Evolutionary conservation across 2,888 invertebrate species (phyloP).

Genomic region (Trilocha varians): DNA sequence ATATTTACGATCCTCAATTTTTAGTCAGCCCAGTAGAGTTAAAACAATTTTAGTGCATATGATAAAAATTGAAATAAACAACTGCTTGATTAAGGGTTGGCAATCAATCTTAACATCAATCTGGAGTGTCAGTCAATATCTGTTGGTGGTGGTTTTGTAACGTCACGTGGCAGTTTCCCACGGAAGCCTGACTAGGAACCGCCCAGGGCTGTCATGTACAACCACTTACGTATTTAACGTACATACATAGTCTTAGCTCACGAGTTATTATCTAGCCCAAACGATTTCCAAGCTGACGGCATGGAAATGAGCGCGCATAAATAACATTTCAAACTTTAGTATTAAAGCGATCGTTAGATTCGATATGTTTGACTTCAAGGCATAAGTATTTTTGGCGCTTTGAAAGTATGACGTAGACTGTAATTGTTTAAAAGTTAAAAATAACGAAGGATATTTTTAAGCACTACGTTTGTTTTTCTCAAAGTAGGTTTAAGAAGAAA

Average conservation of each 20-base stretch:
- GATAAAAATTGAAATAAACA: too few species aligned
- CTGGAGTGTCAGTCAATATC: slow-evolving; percentile 63
- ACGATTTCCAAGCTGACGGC: slow-evolving; percentile 58
- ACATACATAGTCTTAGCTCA: slow-evolving; percentile 63
- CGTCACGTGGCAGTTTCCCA: slow-evolving; percentile 68
- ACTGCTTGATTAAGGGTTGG: too few species aligned
- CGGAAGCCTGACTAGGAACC: slow-evolving; percentile 61
- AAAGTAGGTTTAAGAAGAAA: too few species aligned
- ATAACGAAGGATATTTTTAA: too few species aligned
- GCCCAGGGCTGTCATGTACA: slow-evolving; percentile 68
- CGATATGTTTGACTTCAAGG: slow-evolving; percentile 22
- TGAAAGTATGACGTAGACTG: too few species aligned
- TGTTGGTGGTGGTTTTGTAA: slow-evolving; percentile 63
- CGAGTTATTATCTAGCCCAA: slow-evolving; percentile 70
- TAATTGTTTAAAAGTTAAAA: too few species aligned
- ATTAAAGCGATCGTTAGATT: slow-evolving; percentile 43
- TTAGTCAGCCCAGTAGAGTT: too few species aligned
- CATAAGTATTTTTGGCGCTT: too few species aligned
- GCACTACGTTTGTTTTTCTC: too few species aligned
- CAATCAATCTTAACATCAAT: too few species aligned
- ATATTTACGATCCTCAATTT: too few species aligned
- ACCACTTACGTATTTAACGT: slow-evolving; percentile 71
- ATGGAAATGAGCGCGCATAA: slow-evolving; percentile 67
- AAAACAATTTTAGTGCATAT: too few species aligned
- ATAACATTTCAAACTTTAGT: slow-evolving; percentile 52